These are phyloP conservation scores for Dermolepida albohirtum DNA, from an alignment of 2,888 invertebrate species.

Conservation along the genomic window DNA sequence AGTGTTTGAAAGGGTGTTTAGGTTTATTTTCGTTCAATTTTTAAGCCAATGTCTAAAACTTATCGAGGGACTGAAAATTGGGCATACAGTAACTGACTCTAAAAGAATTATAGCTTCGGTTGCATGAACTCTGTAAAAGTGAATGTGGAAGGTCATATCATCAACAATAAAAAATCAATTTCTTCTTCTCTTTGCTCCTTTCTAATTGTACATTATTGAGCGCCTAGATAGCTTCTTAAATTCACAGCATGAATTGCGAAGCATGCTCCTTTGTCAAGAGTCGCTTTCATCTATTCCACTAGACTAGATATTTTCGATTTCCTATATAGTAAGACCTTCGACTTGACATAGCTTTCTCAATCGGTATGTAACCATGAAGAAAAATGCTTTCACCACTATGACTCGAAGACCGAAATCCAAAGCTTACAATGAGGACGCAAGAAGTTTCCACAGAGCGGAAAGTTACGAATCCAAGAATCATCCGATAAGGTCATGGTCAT, in stretches of 20 bases:
- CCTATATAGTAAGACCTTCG: slow-evolving; percentile 95
- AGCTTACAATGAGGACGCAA: no score
- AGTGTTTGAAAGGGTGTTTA: slow-evolving; percentile 88
- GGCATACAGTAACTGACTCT: slow-evolving; percentile 81
- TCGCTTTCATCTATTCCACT: slow-evolving; percentile 93
- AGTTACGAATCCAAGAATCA: no score
- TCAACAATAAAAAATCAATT: slow-evolving; percentile 98
- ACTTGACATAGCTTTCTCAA: no score
- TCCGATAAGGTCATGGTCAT: no score
- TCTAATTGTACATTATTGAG: slow-evolving; percentile 91
- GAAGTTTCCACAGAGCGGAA: no score
- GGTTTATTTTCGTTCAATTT: slow-evolving; percentile 88
- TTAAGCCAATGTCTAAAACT: slow-evolving; percentile 86
- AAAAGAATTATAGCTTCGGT: slow-evolving; percentile 89
- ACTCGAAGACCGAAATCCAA: no score
- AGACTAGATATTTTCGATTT: slow-evolving; percentile 99
- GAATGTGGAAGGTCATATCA: slow-evolving; percentile 84
- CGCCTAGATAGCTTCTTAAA: slow-evolving; percentile 94
- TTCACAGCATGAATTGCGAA: slow-evolving; percentile 99
- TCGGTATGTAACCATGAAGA: no score
- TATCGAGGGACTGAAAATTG: slow-evolving; percentile 89
- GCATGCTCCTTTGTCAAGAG: slow-evolving; percentile 94
- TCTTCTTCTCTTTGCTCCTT: slow-evolving; percentile 98
- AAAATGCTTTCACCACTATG: no score
- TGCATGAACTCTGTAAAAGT: slow-evolving; percentile 90